Base-by-base conservation (phyloP, 37 sponge, comb jelly and placozoan species). In the Aplysina aerophoba region DNA sequence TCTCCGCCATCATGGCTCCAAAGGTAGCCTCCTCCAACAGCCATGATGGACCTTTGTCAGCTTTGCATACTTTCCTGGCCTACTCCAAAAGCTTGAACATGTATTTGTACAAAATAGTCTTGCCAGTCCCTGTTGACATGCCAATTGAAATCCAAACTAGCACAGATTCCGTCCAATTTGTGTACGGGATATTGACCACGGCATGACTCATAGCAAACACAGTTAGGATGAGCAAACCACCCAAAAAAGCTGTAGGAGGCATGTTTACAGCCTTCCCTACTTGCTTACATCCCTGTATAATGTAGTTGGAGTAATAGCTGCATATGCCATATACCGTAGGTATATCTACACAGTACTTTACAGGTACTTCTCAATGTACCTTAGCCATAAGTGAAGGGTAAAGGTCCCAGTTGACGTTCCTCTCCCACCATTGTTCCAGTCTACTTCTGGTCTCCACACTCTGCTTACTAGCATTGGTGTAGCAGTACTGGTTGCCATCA, bases 1-100 rank as follows among this genome's bases (percentile, higher is more conserved):
- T 89, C 5, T 39, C 85, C 40, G 74, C 44, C 90, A 89, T 89
- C 13, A 89, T n/a, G 6, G 74, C 72, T n/a, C 90, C 82, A 37
- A 84, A 84, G 0, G 85, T 72, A 21, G 53, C 73, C 44, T 89
- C 90, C 33, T 85, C 85, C 28, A 89, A 35, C 25, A 61, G 62
- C 90, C 90, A 44, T 44, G 50, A 44, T 8, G 50, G 50, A 11
- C 50, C 50, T 8, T 44, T 44, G 50, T 44, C 50, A 44, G 50
- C 50, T 2, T 33, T 37, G 55, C 74, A 61, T 13, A 1, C 34
- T 12, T 15, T 14, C 11, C 63, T 62, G 15, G 61, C 77, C 34
- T 41, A 16, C 13, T 59, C n/a, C 28, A 88, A 56, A 0, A 87
- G 1, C 28, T 36, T 28, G 68, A 22, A 63, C 31, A 87, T 33